A percentile compares a stretch with the other conserved stretches of the same genome.
phyloP scores from a whole-genome alignment of 2,113 vertebrate species.

The Silurus glanis region DNA sequence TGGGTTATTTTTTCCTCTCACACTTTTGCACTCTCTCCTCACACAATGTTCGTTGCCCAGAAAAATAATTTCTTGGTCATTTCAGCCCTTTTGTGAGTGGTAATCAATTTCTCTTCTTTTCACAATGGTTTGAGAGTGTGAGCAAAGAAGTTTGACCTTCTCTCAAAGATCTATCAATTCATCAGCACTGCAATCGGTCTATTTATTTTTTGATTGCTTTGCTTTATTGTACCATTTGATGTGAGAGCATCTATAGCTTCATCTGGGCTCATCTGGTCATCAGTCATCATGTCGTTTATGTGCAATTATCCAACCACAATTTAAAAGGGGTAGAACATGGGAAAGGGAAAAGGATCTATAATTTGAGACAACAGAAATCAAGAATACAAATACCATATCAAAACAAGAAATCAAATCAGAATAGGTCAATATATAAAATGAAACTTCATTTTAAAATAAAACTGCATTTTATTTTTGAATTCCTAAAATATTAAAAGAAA shows the following conservation, averaged over 20 bases:
- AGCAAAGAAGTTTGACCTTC: slow-evolving; percentile 81
- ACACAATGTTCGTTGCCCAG: slow-evolving; percentile 76
- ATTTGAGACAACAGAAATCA: slow-evolving; percentile 72
- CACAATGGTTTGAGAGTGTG: slow-evolving; percentile 73
- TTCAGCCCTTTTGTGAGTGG: slow-evolving; percentile 78
- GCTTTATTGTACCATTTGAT: slow-evolving; percentile 64
- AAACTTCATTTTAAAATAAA: background rate
- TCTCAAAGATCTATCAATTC: slow-evolving; percentile 81
- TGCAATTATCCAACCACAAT: slow-evolving; percentile 72
- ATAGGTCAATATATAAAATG: background rate
- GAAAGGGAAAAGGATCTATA: slow-evolving; percentile 66
- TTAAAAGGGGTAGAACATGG: slow-evolving; percentile 64
- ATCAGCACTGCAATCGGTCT: slow-evolving; percentile 72
- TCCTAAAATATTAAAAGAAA: background rate
- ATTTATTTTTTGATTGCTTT: slow-evolving; percentile 78
- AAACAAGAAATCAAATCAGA: slow-evolving; percentile 53
- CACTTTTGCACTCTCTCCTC: slow-evolving; percentile 40
- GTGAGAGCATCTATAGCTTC: slow-evolving; percentile 73
- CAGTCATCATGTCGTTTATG: slow-evolving; percentile 66
- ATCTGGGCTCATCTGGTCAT: slow-evolving; percentile 74
- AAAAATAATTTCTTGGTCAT: slow-evolving; percentile 81
- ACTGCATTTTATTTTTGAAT: background rate
- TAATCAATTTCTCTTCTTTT: slow-evolving; percentile 82
- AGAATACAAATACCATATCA: slow-evolving; percentile 54
- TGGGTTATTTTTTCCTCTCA: slow-evolving; percentile 63